These are phyloP conservation scores for Lutjanus argentimaculatus DNA, from an alignment of 2,797 vertebrate species.

Conservation along the genomic window DNA sequence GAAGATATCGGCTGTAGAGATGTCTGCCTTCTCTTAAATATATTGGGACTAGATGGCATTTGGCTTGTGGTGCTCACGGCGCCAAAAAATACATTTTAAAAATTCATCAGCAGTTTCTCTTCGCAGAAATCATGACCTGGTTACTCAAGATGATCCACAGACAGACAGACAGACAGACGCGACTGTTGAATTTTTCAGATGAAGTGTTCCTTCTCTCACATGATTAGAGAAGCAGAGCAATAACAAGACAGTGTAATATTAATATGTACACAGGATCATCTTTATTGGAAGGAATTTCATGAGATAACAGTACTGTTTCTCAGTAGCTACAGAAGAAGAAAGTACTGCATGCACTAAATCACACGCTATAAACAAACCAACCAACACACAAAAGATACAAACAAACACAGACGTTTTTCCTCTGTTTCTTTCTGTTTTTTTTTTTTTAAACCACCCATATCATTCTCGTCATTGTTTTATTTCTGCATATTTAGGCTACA, in stretches of 20 bases:
- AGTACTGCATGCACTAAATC: conserved; percentile 85
- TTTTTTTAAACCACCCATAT: conserved; percentile 32
- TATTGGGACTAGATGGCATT: too few relatives aligned
- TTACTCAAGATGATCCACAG: too few relatives aligned
- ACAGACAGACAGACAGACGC: too few relatives aligned
- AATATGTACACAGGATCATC: conserved; percentile 71
- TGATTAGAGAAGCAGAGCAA: background rate
- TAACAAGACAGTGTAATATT: conserved; percentile 9
- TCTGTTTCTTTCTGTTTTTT: conserved; percentile 20
- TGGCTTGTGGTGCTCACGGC: too few relatives aligned
- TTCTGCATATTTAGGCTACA: conserved; percentile 63
- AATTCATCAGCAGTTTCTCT: too few relatives aligned
- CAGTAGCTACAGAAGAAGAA: conserved; percentile 81
- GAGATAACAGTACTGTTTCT: conserved; percentile 69
- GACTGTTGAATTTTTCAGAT: too few relatives aligned
- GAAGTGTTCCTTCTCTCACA: background rate
- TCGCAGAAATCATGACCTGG: too few relatives aligned
- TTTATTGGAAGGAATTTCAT: conserved; percentile 85
- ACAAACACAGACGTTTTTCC: conserved; percentile 71
- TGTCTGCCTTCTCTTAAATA: too few relatives aligned
- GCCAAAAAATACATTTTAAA: too few relatives aligned
- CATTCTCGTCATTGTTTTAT: conserved; percentile 41
- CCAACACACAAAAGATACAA: conserved; percentile 71
- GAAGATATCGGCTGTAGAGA: too few relatives aligned
- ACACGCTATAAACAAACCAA: conserved; percentile 77